Conservation (phyloP, 2,113 vertebrate species). For the Vidua macroura region DNA sequence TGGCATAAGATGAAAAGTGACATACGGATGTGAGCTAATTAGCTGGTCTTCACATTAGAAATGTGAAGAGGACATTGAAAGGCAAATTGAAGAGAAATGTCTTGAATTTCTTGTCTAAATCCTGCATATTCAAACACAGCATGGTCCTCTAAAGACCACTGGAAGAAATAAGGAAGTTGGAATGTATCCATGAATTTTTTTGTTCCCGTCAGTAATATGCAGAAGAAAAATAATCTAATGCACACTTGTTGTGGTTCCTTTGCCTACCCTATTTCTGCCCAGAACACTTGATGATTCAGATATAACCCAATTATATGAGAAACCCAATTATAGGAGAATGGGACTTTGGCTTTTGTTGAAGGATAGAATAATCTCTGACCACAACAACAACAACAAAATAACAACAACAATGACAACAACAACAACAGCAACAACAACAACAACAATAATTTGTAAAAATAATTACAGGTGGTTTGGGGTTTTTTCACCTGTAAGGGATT, state of each 20-base stretch:
- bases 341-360: not conserved
- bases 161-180: not conserved
- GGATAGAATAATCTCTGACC: not conserved
- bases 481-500: not conserved
- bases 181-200: not conserved
- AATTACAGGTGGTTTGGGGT: accelerated
- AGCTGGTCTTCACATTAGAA: not conserved
- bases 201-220: not conserved
- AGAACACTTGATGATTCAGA: not conserved
- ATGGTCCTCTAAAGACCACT: not conserved
- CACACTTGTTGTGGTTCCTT: not conserved
- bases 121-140: not conserved
- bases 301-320: not conserved
- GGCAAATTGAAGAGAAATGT: not conserved
- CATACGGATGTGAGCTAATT: not conserved
- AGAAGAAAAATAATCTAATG: not conserved
- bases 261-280: not conserved
- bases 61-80: not conserved
- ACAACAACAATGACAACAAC: not conserved
- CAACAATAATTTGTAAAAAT: not conserved
- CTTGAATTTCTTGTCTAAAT: not conserved
- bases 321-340: not conserved
- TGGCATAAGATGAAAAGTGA: not conserved
- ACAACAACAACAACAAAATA: too few species aligned
- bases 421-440: not conserved